These are phyloP conservation scores for Hemaris fuciformis DNA, from an alignment of 2,888 invertebrate genomes.

Conservation along the genomic window DNA sequence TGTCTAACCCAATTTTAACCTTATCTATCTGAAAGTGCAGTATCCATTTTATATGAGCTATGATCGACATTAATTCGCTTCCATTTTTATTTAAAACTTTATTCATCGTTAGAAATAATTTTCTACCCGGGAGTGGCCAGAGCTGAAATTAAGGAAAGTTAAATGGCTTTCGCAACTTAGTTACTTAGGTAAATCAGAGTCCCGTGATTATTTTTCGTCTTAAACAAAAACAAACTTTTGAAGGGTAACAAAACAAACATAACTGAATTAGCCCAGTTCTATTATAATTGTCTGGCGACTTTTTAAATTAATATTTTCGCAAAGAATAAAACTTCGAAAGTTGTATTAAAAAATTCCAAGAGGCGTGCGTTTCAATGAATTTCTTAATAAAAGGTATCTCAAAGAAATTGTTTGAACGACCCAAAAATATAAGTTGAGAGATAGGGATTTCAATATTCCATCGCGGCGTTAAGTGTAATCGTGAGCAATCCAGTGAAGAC, in stretches of 20 bases:
- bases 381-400: background rate
- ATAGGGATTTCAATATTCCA: slow-evolving; percentile 57
- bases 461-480: slow-evolving; percentile 66
- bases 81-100: slow-evolving; percentile 23
- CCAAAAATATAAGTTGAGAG: background rate
- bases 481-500: slow-evolving; percentile 62
- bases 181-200: slow-evolving; percentile 39
- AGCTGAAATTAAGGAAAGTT: slow-evolving; percentile 46
- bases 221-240: slow-evolving; percentile 30
- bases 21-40: slow-evolving; percentile 9
- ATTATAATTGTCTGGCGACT: background rate
- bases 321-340: background rate
- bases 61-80: slow-evolving; percentile 4
- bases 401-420: background rate
- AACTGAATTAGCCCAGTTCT: slow-evolving; percentile 9
- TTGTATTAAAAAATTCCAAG: background rate
- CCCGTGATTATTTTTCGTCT: slow-evolving; percentile 38
- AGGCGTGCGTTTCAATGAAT: background rate
- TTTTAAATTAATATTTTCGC: background rate
- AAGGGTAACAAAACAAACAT: slow-evolving; percentile 15
- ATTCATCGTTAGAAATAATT: slow-evolving; percentile 37
- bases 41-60: background rate
- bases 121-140: slow-evolving; percentile 31
- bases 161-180: slow-evolving; percentile 50
- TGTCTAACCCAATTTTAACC: slow-evolving; percentile 11